phyloP scores from a whole-genome alignment of 1,140 invertebrate species.

The Scylla paramamosain region DNA sequence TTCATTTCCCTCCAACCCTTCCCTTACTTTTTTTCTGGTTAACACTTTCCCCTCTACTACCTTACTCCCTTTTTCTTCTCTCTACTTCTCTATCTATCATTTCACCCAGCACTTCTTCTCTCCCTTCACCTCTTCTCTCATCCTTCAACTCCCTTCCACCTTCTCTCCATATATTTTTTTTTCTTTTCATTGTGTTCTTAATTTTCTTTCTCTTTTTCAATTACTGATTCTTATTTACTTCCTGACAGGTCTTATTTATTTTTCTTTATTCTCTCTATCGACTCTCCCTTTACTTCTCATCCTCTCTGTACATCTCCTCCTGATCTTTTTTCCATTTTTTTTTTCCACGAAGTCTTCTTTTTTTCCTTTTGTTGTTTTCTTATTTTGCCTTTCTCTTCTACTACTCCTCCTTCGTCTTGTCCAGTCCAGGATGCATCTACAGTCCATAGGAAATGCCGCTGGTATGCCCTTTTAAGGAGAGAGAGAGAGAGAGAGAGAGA shows the following conservation, averaged over 20 bases:
- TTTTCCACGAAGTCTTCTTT: no score
- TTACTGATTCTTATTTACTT: no score
- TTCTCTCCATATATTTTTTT: no score
- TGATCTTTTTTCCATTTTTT: not conserved
- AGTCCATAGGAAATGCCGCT: not conserved
- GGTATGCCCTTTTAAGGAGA: not conserved
- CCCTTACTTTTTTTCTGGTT: not conserved
- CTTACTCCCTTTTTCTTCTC: not conserved
- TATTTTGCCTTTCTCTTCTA: not conserved
- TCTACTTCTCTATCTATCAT: not conserved
- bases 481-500: slow-evolving; percentile 47
- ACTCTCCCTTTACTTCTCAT: not conserved
- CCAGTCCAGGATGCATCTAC: no score
- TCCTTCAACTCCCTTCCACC: no score
- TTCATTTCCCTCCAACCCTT: not conserved
- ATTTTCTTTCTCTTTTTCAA: no score
- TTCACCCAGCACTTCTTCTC: no score
- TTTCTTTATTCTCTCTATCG: no score
- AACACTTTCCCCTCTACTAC: not conserved
- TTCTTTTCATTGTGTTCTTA: no score
- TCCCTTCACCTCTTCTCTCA: no score
- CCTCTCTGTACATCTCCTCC: not conserved
- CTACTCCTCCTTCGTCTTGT: not conserved
- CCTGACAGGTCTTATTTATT: no score
- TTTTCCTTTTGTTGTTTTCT: not conserved